phyloP scores from a whole-genome alignment of 2,888 invertebrate species.

The Dendrolimus houi region DNA sequence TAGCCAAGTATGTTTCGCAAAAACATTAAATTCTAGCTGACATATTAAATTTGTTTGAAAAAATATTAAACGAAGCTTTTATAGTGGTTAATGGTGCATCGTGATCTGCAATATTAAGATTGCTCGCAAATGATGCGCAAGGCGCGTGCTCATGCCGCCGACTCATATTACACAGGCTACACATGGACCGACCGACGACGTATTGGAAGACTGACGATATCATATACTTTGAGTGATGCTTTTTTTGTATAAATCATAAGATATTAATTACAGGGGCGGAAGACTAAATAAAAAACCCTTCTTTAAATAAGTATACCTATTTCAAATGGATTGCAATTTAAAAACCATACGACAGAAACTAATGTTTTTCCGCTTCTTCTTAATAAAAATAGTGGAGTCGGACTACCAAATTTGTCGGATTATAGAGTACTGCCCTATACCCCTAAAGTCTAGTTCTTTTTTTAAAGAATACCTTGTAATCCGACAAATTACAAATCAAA shows the following conservation, averaged over 20 bases:
- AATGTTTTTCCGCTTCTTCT: too few relatives aligned
- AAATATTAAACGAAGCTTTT: slow-evolving; percentile 22
- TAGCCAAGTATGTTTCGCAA: neutral
- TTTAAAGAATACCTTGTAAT: too few relatives aligned
- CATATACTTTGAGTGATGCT: slow-evolving; percentile 26
- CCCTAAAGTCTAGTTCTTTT: too few relatives aligned
- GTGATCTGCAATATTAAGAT: slow-evolving; percentile 60
- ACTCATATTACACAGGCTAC: slow-evolving; percentile 42
- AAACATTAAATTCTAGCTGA: neutral
- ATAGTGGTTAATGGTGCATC: slow-evolving; percentile 64
- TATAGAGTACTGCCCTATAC: too few relatives aligned
- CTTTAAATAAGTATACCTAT: too few relatives aligned
- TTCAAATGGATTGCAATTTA: too few relatives aligned
- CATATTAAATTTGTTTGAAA: neutral
- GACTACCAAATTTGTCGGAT: too few relatives aligned
- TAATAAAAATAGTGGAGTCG: too few relatives aligned
- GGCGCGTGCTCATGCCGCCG: slow-evolving; percentile 54
- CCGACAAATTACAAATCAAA: too few relatives aligned
- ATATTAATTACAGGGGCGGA: slow-evolving; percentile 67
- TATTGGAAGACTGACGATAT: slow-evolving; percentile 20
- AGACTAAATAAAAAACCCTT: slow-evolving; percentile 10
- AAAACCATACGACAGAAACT: too few relatives aligned
- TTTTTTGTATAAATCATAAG: slow-evolving; percentile 55
- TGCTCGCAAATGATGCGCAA: slow-evolving; percentile 63
- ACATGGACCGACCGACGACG: slow-evolving; percentile 20